Percentiles rank a stretch among this genome's conserved stretches.
Evolutionary conservation across 1,140 invertebrate species (phyloP).

Genomic region (Belonocnema kinseyi): DNA sequence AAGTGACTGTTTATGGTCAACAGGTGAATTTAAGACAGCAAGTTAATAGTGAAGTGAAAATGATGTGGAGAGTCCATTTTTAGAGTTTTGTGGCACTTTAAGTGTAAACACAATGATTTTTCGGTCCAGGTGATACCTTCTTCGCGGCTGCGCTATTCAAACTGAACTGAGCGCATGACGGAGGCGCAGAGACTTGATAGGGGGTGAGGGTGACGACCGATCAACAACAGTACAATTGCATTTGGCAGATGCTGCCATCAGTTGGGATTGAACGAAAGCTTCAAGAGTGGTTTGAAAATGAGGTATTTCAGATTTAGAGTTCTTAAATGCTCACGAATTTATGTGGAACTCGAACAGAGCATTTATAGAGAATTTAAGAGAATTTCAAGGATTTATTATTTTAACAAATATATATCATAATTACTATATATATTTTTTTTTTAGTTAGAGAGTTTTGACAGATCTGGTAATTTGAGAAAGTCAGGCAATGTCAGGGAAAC

Average conservation of each 20-base stretch:
- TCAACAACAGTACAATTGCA: constrained; percentile 20
- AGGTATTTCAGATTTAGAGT: background rate
- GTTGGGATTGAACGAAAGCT: background rate
- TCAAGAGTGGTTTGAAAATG: background rate
- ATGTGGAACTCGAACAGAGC: no score
- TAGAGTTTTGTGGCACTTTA: background rate
- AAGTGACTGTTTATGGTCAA: background rate
- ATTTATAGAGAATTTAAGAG: no score
- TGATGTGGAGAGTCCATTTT: background rate
- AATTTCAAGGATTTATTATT: no score
- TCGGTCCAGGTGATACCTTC: background rate
- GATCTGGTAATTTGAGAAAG: no score
- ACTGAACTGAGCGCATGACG: constrained; percentile 10
- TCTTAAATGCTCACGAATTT: no score
- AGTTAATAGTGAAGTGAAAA: background rate
- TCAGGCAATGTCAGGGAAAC: no score
- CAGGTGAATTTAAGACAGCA: background rate
- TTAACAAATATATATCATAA: no score
- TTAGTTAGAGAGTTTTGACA: no score
- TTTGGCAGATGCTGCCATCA: background rate
- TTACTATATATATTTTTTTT: no score
- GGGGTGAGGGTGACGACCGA: constrained; percentile 29
- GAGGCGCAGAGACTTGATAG: background rate
- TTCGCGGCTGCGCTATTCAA: constrained; percentile 15
- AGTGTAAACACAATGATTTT: background rate